phyloP scores from a whole-genome alignment of 1,140 invertebrate species.

The Chlorops oryzae region DNA sequence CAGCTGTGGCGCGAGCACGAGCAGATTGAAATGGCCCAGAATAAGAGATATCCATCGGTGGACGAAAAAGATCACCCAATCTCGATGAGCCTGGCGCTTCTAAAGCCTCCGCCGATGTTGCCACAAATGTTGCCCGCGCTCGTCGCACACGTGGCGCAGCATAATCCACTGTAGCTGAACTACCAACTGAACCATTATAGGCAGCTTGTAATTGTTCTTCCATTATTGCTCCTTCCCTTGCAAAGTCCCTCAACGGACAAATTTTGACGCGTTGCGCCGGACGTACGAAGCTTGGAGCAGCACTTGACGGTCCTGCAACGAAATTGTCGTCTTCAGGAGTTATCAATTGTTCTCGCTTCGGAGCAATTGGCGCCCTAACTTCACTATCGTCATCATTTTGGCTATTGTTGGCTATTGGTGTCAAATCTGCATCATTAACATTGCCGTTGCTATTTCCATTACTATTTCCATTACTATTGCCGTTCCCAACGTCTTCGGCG shows the following conservation, averaged over 20 bases:
- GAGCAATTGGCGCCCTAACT: constrained; percentile 44
- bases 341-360: constrained; percentile 41
- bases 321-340: constrained; percentile 46
- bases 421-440: constrained; percentile 3
- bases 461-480: constrained; percentile 5
- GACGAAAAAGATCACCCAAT: constrained; percentile 69
- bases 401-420: neutral
- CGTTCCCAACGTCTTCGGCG: neutral
- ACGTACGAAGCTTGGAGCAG: constrained; percentile 19
- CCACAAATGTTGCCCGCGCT: too few relatives aligned
- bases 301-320: constrained; percentile 23
- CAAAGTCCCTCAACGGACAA: constrained; percentile 42
- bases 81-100: constrained; percentile 40
- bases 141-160: neutral
- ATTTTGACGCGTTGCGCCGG: constrained; percentile 31
- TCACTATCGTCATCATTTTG: constrained; percentile 25
- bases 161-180: constrained; percentile 16
- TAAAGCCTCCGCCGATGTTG: neutral
- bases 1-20: constrained; percentile 54
- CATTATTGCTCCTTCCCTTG: constrained; percentile 37
- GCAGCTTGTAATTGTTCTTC: constrained; percentile 39
- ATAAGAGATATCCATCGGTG: constrained; percentile 66
- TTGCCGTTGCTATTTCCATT: constrained; percentile 1
- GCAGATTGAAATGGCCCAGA: constrained; percentile 63
- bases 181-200: too few relatives aligned